Percentiles rank a stretch among this genome's conserved stretches.
These are phyloP conservation scores for Gadopsis marmoratus DNA, from an alignment of 2,797 vertebrate genomes.

Conservation along the genomic window DNA sequence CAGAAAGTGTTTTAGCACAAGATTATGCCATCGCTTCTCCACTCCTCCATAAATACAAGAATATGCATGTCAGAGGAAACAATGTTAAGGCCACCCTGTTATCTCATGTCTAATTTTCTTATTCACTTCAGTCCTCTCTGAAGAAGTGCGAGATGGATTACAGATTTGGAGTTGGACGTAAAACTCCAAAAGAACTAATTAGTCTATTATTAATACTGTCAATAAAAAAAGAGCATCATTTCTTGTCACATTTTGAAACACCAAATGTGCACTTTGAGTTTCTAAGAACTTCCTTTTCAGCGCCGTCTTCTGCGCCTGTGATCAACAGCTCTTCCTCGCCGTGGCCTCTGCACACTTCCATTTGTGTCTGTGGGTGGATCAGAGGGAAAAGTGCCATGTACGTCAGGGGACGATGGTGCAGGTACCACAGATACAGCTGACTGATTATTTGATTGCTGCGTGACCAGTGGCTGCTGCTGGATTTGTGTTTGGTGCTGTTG, in stretches of 20 bases:
- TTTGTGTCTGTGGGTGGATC: conserved; percentile 71
- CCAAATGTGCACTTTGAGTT: conserved; percentile 41
- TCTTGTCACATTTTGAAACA: conserved; percentile 62
- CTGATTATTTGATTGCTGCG: conserved; percentile 73
- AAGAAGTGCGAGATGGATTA: conserved; percentile 45
- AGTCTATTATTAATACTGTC: conserved; percentile 52
- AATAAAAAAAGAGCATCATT: conserved; percentile 62
- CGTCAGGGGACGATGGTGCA: conserved; percentile 75
- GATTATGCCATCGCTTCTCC: conserved; percentile 1
- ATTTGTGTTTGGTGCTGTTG: conserved; percentile 73
- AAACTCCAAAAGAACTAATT: conserved; percentile 45
- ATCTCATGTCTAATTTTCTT: conserved; percentile 39
- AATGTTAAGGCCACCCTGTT: conserved; percentile 75
- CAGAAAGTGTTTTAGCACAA: conserved; percentile 44
- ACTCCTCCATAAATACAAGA: too few species aligned
- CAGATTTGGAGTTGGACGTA: conserved; percentile 39
- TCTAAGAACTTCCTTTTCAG: conserved; percentile 65
- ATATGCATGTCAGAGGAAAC: conserved; percentile 47
- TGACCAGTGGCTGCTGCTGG: conserved; percentile 73
- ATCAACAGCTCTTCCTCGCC: conserved; percentile 83
- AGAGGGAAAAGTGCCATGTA: conserved; percentile 75
- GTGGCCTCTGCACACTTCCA: conserved; percentile 73
- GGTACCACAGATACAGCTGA: conserved; percentile 64
- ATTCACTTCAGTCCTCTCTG: conserved; percentile 49
- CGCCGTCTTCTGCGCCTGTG: conserved; percentile 85